These are phyloP conservation scores for Ictidomys tridecemlineatus DNA, from an alignment of 2,113 vertebrate genomes.

Conservation along the genomic window DNA sequence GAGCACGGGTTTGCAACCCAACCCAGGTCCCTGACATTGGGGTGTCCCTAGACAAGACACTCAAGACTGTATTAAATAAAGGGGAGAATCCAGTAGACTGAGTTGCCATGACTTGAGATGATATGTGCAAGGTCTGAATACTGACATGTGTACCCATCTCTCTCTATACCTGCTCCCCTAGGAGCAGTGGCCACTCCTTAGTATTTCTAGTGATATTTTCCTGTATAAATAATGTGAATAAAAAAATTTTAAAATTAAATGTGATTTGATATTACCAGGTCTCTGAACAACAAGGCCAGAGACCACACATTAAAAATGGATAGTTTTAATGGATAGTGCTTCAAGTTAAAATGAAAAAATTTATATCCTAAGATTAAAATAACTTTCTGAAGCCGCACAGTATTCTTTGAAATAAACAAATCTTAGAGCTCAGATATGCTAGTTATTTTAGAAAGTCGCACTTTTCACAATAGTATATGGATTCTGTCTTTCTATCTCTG, in stretches of 20 bases:
- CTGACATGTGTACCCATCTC: accelerated
- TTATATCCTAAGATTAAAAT: neutral
- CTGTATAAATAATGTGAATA: neutral
- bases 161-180: neutral
- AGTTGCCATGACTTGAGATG: neutral
- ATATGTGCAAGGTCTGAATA: neutral
- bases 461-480: neutral
- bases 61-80: neutral
- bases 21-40: neutral
- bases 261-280: neutral
- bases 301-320: neutral
- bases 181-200: neutral
- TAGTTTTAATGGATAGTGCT: neutral
- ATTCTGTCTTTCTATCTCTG: neutral
- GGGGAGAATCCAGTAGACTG: neutral
- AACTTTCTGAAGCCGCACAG: neutral
- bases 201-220: neutral
- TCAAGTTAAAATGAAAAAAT: neutral
- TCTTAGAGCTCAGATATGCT: neutral
- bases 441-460: neutral
- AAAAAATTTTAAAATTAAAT: neutral
- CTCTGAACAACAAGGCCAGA: neutral
- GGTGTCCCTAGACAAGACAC: neutral
- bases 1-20: neutral
- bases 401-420: neutral